Evolutionary conservation across 2,113 vertebrate species (phyloP).

Genomic region (Scytalopus superciliaris): DNA sequence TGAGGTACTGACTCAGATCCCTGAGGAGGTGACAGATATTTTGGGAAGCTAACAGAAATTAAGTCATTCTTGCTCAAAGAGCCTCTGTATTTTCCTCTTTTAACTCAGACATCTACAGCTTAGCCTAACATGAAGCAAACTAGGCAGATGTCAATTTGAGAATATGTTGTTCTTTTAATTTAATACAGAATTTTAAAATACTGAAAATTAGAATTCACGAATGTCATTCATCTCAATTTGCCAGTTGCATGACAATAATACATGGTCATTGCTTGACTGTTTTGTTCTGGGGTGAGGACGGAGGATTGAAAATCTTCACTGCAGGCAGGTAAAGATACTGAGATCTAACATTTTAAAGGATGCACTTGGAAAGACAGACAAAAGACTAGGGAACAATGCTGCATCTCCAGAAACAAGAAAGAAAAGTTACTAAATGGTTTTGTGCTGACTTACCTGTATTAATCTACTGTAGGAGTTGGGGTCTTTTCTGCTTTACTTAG

Average conservation of each 20-base stretch:
- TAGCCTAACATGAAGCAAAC: background rate
- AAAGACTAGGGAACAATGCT: background rate
- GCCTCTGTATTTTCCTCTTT: background rate
- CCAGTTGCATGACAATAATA: background rate
- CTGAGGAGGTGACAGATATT: background rate
- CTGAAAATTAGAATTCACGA: background rate
- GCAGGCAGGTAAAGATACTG: background rate
- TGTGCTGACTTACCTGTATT: background rate
- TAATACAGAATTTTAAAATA: background rate
- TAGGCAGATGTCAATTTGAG: background rate
- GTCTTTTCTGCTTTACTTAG: background rate
- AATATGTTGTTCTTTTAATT: background rate
- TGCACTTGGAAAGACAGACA: background rate
- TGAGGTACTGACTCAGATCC: background rate
- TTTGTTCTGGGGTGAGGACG: background rate
- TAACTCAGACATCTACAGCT: background rate
- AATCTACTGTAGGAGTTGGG: background rate
- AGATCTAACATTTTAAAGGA: background rate
- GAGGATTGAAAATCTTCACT: background rate
- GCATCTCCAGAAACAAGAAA: background rate
- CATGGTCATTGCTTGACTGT: background rate
- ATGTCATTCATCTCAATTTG: background rate
- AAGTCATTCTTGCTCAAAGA: background rate
- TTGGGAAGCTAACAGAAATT: background rate
- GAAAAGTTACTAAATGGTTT: background rate